These are phyloP conservation scores for Meda fulgida DNA, from an alignment of 2,797 vertebrate genomes.

Conservation along the genomic window DNA sequence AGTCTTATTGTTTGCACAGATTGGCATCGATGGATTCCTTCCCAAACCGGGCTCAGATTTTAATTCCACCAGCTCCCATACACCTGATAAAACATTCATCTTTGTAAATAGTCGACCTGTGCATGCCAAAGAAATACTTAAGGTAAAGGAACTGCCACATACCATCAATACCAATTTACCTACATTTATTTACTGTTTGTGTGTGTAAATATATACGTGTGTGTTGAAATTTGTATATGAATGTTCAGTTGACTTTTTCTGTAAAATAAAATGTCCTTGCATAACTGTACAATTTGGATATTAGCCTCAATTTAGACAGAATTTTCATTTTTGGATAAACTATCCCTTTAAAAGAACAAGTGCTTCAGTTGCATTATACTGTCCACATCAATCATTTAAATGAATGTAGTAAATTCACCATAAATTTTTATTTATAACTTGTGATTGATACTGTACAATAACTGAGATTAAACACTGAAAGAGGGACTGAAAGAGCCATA, in stretches of 20 bases:
- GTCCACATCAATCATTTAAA: background rate
- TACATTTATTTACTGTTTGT: background rate
- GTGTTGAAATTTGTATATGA: background rate
- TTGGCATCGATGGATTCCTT: conserved; percentile 88
- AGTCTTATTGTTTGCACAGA: conserved; percentile 73
- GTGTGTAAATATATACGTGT: background rate
- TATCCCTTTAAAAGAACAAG: background rate
- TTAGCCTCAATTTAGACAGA: background rate
- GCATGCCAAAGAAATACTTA: conserved; percentile 90
- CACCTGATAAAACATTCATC: conserved; percentile 88
- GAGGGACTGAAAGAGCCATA: background rate
- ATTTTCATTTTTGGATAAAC: background rate
- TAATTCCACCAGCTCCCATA: conserved; percentile 83
- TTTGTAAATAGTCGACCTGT: conserved; percentile 91
- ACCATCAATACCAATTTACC: background rate
- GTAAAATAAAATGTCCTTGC: background rate
- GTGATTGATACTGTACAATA: background rate
- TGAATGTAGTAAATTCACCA: background rate
- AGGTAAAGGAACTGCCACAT: conserved; percentile 77
- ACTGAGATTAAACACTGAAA: background rate
- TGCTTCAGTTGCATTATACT: background rate
- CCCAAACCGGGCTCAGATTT: conserved; percentile 85
- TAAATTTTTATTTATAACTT: background rate
- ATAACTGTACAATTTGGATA: background rate
- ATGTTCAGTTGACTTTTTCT: background rate